Base-by-base conservation (phyloP, 2,113 vertebrate genomes). In the Labeo catla region DNA sequence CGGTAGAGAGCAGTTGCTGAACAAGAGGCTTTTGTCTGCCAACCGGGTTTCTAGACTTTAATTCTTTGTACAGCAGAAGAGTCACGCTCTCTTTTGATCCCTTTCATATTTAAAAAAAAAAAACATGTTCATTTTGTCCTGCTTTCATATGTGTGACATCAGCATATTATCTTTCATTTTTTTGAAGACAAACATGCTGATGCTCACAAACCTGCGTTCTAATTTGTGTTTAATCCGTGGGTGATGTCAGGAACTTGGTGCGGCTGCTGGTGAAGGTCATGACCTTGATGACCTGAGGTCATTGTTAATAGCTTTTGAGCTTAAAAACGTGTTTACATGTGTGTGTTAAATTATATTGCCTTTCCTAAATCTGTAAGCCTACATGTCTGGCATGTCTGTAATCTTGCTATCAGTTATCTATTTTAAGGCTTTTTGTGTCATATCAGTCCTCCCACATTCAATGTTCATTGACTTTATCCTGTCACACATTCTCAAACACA, bases 21-120 rank as follows among this genome's bases (percentile, higher is more conserved):
- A 81, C 59, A 65, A 81, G 79, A 65, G 59, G 59, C 79, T 65
- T 66, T 65, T 81, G 82, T 84, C 82, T 74, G 66, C 47, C 8
- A 6, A 76, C 65, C 73, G 54, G 57, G 68, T 49, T 65, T 59
- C 52, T 9, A 49, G 61, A 73, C 4, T 21, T 66, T n/a, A 74
- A 74, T 49, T 63, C 76, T 73, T 21, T 50, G 39, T 49, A 50
- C 39, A 76, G 49, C 47, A n/a, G 47, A 81, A 82, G 43, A 82
- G 77, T 82, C 16, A 66, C 21, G 16, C 52, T 81, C 54, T 83
- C 54, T 39, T 83, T 84, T 79, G 54, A 34, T 36, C 43, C 43
- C 79, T 28, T 61, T 49, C 8, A 12, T 34, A 28, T 81, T 49
- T 81, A n/a, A 81, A 65, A 43, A 65, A n/a, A 81, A 65, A 43